Percentiles rank a stretch among this genome's conserved stretches.
Evolutionary conservation across 2,888 invertebrate species (phyloP).

Genomic region (Tuta absoluta): DNA sequence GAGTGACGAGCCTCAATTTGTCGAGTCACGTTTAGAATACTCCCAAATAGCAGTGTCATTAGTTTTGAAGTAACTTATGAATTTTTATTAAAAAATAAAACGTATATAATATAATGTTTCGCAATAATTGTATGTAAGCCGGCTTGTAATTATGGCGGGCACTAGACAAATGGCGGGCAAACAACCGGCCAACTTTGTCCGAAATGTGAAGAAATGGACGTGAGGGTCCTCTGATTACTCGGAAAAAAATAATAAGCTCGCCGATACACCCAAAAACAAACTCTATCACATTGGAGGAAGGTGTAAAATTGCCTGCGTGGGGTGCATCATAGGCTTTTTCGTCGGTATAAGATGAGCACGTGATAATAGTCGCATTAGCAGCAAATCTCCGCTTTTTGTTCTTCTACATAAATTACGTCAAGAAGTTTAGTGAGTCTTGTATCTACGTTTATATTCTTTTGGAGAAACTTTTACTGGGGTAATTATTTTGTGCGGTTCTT

Average conservation of each 20-base stretch:
- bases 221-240: neutral
- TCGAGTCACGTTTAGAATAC: neutral
- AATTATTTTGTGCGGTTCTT: no score
- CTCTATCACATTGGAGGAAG: neutral
- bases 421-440: neutral
- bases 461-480: no score
- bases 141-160: neutral
- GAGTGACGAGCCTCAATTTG: constrained; percentile 17
- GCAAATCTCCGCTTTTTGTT: constrained; percentile 21
- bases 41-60: no score
- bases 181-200: neutral
- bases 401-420: constrained; percentile 7
- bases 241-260: constrained; percentile 7
- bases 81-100: neutral
- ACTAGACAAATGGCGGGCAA: neutral
- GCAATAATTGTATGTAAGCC: no score
- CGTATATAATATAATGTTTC: neutral
- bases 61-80: no score
- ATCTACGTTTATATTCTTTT: neutral
- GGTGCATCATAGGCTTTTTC: neutral
- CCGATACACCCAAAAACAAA: neutral
- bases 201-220: constrained; percentile 1
- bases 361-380: constrained; percentile 22
- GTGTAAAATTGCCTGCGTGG: neutral
- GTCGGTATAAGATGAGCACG: neutral